phyloP scores from a whole-genome alignment of 1,140 invertebrate species.

The Lasaia peninsularis region DNA sequence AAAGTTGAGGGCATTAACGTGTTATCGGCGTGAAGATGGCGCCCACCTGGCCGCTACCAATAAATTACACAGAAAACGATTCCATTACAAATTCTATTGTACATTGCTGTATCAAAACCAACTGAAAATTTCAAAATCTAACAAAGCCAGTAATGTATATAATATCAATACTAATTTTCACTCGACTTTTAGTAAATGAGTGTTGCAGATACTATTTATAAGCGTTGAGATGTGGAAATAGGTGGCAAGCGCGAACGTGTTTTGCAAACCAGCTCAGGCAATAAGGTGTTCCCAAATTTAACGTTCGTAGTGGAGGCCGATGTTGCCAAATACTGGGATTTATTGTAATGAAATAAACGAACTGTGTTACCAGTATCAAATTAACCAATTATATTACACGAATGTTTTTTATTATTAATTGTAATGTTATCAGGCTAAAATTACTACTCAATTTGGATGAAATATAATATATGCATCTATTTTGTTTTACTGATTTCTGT shows the following conservation, averaged over 20 bases:
- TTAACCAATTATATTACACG: too few species aligned
- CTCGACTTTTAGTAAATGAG: constrained; percentile 40
- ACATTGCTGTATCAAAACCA: constrained; percentile 29
- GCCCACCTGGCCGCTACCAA: constrained; percentile 61
- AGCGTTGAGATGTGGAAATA: constrained; percentile 75
- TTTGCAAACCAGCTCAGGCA: constrained; percentile 70
- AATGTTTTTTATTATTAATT: too few species aligned
- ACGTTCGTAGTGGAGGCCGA: constrained; percentile 59
- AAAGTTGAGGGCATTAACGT: constrained; percentile 79
- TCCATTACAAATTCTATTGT: background rate
- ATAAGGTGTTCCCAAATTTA: constrained; percentile 71
- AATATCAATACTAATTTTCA: background rate
- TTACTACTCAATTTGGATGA: too few species aligned
- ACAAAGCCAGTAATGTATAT: constrained; percentile 29
- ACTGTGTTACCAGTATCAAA: constrained; percentile 1
- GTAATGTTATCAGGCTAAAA: too few species aligned
- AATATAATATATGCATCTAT: too few species aligned
- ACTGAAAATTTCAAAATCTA: too few species aligned
- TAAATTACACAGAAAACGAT: constrained; percentile 21
- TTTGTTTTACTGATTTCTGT: too few species aligned
- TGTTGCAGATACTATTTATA: constrained; percentile 72
- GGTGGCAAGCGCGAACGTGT: constrained; percentile 74
- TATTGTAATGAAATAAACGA: constrained; percentile 28
- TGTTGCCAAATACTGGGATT: constrained; percentile 56
- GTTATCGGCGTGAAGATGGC: constrained; percentile 75